These are phyloP conservation scores for Spodoptera litura DNA, from an alignment of 1,140 invertebrate species.

Conservation along the genomic window DNA sequence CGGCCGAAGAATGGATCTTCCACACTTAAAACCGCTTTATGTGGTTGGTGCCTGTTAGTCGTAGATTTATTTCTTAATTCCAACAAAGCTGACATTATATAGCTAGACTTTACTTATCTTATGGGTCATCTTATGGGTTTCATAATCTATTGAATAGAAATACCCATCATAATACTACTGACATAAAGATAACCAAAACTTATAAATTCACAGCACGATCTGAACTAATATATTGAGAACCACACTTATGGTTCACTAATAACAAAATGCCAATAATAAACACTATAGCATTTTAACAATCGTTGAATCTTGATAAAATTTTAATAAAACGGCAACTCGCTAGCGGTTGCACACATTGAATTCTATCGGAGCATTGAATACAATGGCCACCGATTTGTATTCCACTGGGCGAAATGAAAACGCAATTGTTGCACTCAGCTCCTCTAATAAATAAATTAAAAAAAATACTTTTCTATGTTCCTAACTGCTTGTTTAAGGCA, in stretches of 20 bases:
- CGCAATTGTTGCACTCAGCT: slow-evolving; percentile 8
- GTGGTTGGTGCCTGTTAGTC: no score
- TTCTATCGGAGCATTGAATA: slow-evolving; percentile 35
- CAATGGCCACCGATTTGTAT: slow-evolving; percentile 41
- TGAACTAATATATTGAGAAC: not conserved
- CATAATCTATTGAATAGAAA: not conserved
- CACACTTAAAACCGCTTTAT: no score
- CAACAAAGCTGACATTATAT: no score
- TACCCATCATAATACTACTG: not conserved
- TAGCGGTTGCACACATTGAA: slow-evolving; percentile 21
- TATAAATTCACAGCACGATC: not conserved
- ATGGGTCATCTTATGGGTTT: no score
- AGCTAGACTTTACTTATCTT: no score
- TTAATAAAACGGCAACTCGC: slow-evolving; percentile 12
- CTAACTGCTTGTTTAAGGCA: not conserved
- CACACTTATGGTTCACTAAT: not conserved
- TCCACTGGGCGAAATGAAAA: slow-evolving; percentile 38
- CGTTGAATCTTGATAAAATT: slow-evolving; percentile 12
- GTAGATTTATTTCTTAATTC: no score
- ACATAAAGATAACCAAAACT: not conserved
- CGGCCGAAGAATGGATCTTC: no score
- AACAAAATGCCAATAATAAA: slow-evolving; percentile 18
- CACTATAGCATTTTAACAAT: slow-evolving; percentile 16
- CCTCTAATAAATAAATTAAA: slow-evolving; percentile 7
- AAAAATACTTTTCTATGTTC: slow-evolving; percentile 12